phyloP scores from a whole-genome alignment of 2,888 invertebrate species.

The Meiosimyza platycephala region DNA sequence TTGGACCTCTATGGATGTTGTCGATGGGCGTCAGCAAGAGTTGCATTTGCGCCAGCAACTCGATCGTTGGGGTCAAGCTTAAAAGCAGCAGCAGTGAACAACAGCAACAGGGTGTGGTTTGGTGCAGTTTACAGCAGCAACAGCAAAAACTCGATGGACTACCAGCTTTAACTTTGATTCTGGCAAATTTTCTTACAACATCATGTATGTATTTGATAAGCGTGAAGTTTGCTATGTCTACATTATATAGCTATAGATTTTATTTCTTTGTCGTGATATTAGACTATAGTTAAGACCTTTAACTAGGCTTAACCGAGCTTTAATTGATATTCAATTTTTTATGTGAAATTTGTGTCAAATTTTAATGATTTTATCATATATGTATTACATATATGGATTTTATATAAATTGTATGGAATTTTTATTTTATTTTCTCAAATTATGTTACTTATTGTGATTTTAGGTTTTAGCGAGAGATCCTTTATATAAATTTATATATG shows the following conservation, averaged over 20 bases:
- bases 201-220: slow-evolving; percentile 23
- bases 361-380: slow-evolving; percentile 51
- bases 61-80: slow-evolving; percentile 64
- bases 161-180: slow-evolving; percentile 56
- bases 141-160: slow-evolving; percentile 36
- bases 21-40: slow-evolving; percentile 49
- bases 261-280: slow-evolving; percentile 58
- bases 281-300: slow-evolving; percentile 50
- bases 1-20: slow-evolving; percentile 74
- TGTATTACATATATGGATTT: too few species aligned
- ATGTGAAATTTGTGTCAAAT: slow-evolving; percentile 43
- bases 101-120: slow-evolving; percentile 16
- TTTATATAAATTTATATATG: slow-evolving; percentile 3
- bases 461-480: slow-evolving; percentile 18
- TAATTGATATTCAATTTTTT: slow-evolving; percentile 55
- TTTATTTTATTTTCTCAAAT: slow-evolving; percentile 42
- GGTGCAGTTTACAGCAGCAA: slow-evolving; percentile 1
- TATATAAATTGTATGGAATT: slow-evolving; percentile 40
- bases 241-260: slow-evolving; percentile 34
- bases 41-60: slow-evolving; percentile 53
- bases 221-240: slow-evolving; percentile 23
- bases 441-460: slow-evolving; percentile 43
- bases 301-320: slow-evolving; percentile 46
- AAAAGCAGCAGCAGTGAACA: slow-evolving; percentile 35
- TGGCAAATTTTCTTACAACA: slow-evolving; percentile 47